Evolutionary conservation across 2,113 vertebrate species (phyloP).

Genomic region (Thunnus thynnus): DNA sequence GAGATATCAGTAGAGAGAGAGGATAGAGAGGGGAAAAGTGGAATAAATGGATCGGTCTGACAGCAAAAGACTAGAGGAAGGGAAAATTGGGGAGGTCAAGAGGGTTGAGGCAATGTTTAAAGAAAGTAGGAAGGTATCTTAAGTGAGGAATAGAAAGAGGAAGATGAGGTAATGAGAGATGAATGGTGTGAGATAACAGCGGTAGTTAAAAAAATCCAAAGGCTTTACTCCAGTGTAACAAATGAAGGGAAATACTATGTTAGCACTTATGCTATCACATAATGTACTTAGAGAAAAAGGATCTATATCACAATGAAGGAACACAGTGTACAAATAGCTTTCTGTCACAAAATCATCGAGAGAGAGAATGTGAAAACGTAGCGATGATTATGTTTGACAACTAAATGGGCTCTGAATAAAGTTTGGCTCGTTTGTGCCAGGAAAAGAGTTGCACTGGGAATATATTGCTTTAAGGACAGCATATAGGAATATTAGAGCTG

Average conservation of each 20-base stretch:
- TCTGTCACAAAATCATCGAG: not conserved
- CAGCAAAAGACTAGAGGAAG: slow-evolving; percentile 5
- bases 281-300: not conserved
- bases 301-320: not conserved
- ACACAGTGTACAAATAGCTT: not conserved
- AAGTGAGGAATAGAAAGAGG: not conserved
- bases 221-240: not conserved
- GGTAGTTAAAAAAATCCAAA: slow-evolving; percentile 8
- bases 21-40: slow-evolving; percentile 5
- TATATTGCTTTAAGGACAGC: too few species aligned
- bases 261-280: not conserved
- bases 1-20: slow-evolving; percentile 10
- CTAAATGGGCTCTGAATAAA: not conserved
- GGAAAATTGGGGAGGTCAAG: slow-evolving; percentile 51
- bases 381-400: slow-evolving; percentile 15
- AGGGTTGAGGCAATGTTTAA: slow-evolving; percentile 41
- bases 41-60: slow-evolving; percentile 32
- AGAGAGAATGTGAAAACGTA: not conserved
- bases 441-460: not conserved
- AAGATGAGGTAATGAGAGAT: slow-evolving; percentile 17
- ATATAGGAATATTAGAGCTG: too few species aligned
- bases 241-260: slow-evolving; percentile 26
- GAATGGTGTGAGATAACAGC: slow-evolving; percentile 27
- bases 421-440: not conserved
- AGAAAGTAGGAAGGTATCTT: not conserved